These are phyloP conservation scores for Tachina lurida DNA, from an alignment of 2,888 invertebrate genomes.

Conservation along the genomic window DNA sequence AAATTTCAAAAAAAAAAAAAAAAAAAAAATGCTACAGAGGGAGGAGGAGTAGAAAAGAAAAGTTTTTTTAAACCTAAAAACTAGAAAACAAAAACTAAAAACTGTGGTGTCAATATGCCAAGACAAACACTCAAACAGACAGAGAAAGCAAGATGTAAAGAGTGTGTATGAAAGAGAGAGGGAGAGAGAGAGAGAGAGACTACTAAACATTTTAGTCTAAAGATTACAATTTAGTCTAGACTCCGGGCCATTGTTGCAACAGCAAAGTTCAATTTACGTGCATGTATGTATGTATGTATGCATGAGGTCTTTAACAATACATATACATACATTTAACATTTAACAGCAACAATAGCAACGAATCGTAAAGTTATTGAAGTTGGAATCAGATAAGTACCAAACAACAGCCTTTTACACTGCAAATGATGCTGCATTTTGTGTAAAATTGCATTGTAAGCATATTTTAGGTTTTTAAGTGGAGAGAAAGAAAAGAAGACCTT, in stretches of 20 bases:
- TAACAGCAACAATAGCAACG: slow-evolving; percentile 12
- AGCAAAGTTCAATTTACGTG: slow-evolving; percentile 10
- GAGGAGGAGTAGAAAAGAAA: slow-evolving; percentile 15
- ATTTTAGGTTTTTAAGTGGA: slow-evolving; percentile 49
- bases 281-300: not conserved
- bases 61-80: not conserved
- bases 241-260: slow-evolving; percentile 18
- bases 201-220: slow-evolving; percentile 46
- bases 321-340: slow-evolving; percentile 11
- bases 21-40: not conserved
- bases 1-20: slow-evolving; percentile 7
- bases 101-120: slow-evolving; percentile 64
- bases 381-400: slow-evolving; percentile 48
- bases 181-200: not conserved
- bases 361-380: not conserved
- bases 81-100: slow-evolving; percentile 25
- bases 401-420: slow-evolving; percentile 9
- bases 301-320: slow-evolving; percentile 46
- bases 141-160: not conserved
- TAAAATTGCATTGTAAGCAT: slow-evolving; percentile 69
- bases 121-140: not conserved
- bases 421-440: slow-evolving; percentile 66
- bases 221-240: slow-evolving; percentile 57
- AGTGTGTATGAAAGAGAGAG: not conserved
- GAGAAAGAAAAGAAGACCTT: too few relatives aligned